phyloP scores from a whole-genome alignment of 37 sponge, comb jelly and placozoan species.

The Chondrosia reniformis region DNA sequence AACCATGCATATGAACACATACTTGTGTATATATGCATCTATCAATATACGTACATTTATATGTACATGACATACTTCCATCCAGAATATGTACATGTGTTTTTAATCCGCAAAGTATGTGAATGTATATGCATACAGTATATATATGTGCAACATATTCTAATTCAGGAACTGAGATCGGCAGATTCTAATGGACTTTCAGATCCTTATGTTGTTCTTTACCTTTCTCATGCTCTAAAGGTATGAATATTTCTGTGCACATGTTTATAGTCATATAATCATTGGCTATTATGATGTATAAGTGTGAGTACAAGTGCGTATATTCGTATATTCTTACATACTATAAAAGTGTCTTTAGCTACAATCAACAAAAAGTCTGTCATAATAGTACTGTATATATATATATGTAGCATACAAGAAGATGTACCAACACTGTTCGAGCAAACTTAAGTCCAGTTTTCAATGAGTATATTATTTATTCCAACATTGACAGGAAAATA shows the following conservation, averaged over 20 bases:
- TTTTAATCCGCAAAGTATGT: too few species aligned
- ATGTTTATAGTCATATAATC: too few species aligned
- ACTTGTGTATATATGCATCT: not conserved
- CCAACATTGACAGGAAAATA: not conserved
- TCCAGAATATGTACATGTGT: not conserved
- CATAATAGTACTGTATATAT: not conserved
- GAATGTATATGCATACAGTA: too few species aligned
- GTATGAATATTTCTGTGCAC: too few species aligned
- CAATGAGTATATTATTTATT: conserved; percentile 6
- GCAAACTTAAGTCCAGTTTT: conserved; percentile 13
- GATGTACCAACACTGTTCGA: not conserved
- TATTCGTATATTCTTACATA: too few species aligned
- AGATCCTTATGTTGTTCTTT: conserved; percentile 20
- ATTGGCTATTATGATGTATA: too few species aligned
- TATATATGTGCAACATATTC: too few species aligned
- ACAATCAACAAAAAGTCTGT: too few species aligned
- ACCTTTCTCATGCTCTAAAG: not conserved
- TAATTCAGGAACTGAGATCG: not conserved
- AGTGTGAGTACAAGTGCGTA: too few species aligned
- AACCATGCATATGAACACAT: not conserved
- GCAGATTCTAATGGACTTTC: conserved; percentile 14
- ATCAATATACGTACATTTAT: not conserved
- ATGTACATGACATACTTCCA: not conserved
- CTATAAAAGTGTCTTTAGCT: too few species aligned
- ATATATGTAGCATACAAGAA: not conserved